Evolutionary conservation across 2,113 vertebrate species (phyloP).

Genomic region (Alexandromys fortis): DNA sequence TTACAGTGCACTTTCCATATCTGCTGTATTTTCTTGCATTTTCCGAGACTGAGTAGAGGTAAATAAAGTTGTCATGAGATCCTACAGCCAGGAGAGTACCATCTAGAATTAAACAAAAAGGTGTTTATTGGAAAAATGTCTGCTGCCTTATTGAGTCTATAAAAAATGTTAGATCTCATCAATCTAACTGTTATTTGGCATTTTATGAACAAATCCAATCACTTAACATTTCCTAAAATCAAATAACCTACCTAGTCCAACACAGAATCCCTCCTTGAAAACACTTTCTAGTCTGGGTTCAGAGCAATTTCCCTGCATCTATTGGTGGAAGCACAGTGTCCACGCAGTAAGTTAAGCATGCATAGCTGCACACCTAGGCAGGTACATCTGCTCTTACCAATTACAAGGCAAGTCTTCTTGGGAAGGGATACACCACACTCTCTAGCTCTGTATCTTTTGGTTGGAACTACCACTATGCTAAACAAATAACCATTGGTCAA

Average conservation of each 20-base stretch:
- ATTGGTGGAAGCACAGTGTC: neutral
- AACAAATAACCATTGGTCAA: neutral
- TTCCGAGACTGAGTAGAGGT: constrained; percentile 96
- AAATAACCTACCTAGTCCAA: neutral
- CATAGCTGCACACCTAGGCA: neutral
- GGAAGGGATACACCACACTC: neutral
- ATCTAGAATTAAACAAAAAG: constrained; percentile 87
- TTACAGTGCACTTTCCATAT: constrained; percentile 96
- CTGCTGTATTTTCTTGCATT: constrained; percentile 97
- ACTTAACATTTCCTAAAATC: constrained; percentile 23
- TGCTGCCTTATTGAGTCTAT: neutral
- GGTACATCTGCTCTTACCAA: neutral
- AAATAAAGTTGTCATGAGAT: constrained; percentile 99
- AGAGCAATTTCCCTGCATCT: neutral
- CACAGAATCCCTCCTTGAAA: neutral
- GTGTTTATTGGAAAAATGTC: neutral
- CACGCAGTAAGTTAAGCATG: neutral
- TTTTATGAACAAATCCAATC: constrained; percentile 6
- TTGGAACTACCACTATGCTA: neutral
- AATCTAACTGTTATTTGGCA: constrained; percentile 22
- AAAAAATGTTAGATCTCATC: neutral
- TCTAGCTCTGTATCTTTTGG: neutral
- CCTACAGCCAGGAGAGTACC: constrained; percentile 96
- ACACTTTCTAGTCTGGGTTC: neutral
- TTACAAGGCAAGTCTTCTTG: neutral